Evolutionary conservation across 2,113 vertebrate species (phyloP), one percentile per base, ranked within the genome.

Genomic region (Oenanthe oenanthe): DNA sequence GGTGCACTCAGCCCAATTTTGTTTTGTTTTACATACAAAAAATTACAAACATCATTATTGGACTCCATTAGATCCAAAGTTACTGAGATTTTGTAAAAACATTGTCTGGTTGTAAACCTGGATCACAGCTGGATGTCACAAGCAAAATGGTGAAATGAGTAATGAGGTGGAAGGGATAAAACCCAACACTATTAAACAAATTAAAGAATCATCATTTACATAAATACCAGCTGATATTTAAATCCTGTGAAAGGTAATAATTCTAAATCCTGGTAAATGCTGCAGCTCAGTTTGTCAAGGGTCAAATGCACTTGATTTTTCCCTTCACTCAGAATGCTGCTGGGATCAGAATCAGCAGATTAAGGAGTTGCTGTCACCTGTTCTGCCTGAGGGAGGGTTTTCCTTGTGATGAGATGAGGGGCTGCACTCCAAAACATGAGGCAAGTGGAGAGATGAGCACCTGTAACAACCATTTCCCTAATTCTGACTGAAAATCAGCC

Each of bases 341-440:
- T 84, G 84, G 75, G 81, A 93, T 94, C 71, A 88, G 74, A 81
- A 95, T 91, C 72, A 89, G 77, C 74, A 96, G 88, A 96, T 88
- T 92, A 88, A 88, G 68, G 78, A 92, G 66, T 71, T 9, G 2
- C 63, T 89, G 18, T 93, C 92, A 96, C 77, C 74, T 89, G 45
- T 60, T 95, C 71, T 95, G 93, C 76, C 63, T 13, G 1, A 95
- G 81, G 68, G 72, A 91, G 50, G 40, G 62, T 70, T 96, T 93
- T 93, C 72, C 48, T 67, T 29, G 21, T 43, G 85, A 78, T 62
- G 45, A 57, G 67, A 81, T 43, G 40, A 83, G 77, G 72, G 45
- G 25, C 56, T 76, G 72, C 54, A 73, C 70, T 86, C 71, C 42
- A 74, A 74, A 77, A 88, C 71, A 77, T 12, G 20, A 73, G 43